These are phyloP conservation scores for Notamacropus eugenii DNA, from an alignment of 2,797 vertebrate genomes.

Conservation along the genomic window DNA sequence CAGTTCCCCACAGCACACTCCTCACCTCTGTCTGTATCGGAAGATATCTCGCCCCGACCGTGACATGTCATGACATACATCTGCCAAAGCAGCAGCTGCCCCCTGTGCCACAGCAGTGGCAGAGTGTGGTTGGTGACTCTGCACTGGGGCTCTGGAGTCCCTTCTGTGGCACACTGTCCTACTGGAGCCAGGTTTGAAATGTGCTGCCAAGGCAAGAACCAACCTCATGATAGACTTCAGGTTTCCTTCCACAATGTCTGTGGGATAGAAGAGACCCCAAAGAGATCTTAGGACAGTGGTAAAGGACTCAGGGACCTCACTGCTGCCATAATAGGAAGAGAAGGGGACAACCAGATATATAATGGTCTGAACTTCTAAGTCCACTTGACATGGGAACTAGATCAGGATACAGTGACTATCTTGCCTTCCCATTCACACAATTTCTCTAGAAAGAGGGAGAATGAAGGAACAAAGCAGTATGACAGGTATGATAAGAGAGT, in stretches of 20 bases:
- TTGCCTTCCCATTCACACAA: slow-evolving; percentile 18
- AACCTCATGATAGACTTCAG: slow-evolving; percentile 97
- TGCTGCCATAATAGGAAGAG: slow-evolving; percentile 58
- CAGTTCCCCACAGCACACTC: neutral
- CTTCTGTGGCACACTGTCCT: slow-evolving; percentile 85
- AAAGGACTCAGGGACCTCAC: neutral
- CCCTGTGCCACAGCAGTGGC: slow-evolving; percentile 93
- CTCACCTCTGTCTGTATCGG: slow-evolving; percentile 88
- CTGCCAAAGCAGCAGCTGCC: slow-evolving; percentile 90
- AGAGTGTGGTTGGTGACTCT: slow-evolving; percentile 90
- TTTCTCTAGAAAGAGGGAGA: slow-evolving; percentile 58
- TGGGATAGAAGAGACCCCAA: slow-evolving; percentile 46
- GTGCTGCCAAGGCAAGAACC: slow-evolving; percentile 96
- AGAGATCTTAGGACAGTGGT: slow-evolving; percentile 25
- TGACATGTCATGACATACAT: slow-evolving; percentile 91
- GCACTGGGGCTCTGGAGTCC: slow-evolving; percentile 43
- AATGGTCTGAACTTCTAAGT: slow-evolving; percentile 69
- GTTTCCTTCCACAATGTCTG: slow-evolving; percentile 97
- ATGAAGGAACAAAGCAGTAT: slow-evolving; percentile 15
- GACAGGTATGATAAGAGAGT: slow-evolving; percentile 43
- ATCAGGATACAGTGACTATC: neutral
- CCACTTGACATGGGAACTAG: slow-evolving; percentile 42
- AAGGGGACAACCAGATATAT: neutral
- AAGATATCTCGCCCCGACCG: slow-evolving; percentile 87
- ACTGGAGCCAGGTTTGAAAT: slow-evolving; percentile 93